Evolutionary conservation across 2,888 invertebrate genomes (phyloP).

Genomic region (Pristionchus entomophagus): DNA sequence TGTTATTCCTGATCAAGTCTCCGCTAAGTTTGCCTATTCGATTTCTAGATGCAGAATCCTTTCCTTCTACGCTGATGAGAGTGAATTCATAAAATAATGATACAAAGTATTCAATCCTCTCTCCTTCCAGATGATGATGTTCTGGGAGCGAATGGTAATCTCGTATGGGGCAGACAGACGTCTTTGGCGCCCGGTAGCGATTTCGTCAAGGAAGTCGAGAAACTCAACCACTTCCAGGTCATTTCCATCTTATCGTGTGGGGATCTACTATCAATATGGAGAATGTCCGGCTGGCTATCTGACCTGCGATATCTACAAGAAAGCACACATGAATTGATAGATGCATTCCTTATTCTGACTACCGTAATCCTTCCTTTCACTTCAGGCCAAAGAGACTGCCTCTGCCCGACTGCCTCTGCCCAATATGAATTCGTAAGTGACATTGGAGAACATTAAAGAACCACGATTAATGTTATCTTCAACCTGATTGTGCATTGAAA

Average conservation of each 20-base stretch:
- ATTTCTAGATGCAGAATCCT: no score
- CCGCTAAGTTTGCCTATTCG: not conserved
- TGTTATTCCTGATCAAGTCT: not conserved
- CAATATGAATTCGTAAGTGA: constrained; percentile 14
- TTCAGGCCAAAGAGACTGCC: constrained; percentile 11
- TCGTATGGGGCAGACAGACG: constrained; percentile 61
- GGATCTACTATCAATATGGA: no score
- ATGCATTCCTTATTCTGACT: not conserved
- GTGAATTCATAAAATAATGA: not conserved
- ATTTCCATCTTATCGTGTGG: not conserved
- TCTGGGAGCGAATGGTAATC: constrained; percentile 54
- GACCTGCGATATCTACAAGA: no score
- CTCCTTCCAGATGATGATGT: constrained; percentile 57
- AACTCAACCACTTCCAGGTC: constrained; percentile 47
- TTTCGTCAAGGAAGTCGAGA: constrained; percentile 48
- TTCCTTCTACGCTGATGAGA: not conserved
- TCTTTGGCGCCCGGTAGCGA: constrained; percentile 56
- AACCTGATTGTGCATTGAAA: no score
- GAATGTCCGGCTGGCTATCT: no score
- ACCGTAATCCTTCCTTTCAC: not conserved
- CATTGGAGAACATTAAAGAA: no score
- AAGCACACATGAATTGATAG: no score
- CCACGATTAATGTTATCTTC: no score
- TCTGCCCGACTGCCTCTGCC: not conserved
- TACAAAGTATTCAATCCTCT: not conserved